Percentiles rank a stretch among this genome's conserved stretches.
Evolutionary conservation across 2,797 vertebrate species (phyloP).

Genomic region (Muscicapa striata): DNA sequence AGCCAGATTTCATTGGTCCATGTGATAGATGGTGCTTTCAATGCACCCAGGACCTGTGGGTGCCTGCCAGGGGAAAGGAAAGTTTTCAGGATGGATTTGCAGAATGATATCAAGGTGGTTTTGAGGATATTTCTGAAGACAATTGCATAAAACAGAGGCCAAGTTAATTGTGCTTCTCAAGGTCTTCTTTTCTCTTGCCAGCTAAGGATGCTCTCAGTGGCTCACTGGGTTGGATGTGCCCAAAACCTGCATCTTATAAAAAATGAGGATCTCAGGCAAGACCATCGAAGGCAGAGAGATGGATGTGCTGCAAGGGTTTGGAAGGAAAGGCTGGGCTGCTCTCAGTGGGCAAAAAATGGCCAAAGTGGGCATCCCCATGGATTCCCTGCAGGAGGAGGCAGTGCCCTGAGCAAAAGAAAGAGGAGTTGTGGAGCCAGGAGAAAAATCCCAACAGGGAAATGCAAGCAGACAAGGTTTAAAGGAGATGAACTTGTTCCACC

Average conservation of each 20-base stretch:
- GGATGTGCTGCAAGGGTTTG: fast-evolving
- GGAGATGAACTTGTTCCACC: background rate
- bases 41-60: background rate
- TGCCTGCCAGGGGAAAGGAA: background rate
- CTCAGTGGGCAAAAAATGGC: background rate
- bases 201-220: background rate
- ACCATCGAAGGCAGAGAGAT: background rate
- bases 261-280: background rate
- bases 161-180: background rate
- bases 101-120: background rate
- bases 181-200: background rate
- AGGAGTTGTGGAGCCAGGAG: background rate
- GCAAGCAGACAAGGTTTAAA: background rate
- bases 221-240: background rate
- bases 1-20: background rate
- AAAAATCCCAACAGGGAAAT: background rate
- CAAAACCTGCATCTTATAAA: background rate
- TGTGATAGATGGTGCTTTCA: background rate
- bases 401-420: background rate
- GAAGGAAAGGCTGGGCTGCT: background rate
- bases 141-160: background rate
- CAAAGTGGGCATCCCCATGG: background rate
- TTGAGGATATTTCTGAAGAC: background rate
- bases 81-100: background rate
- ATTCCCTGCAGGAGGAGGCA: background rate